Conservation (phyloP, 1,140 invertebrate species). For the Trichomalopsis sarcophagae region DNA sequence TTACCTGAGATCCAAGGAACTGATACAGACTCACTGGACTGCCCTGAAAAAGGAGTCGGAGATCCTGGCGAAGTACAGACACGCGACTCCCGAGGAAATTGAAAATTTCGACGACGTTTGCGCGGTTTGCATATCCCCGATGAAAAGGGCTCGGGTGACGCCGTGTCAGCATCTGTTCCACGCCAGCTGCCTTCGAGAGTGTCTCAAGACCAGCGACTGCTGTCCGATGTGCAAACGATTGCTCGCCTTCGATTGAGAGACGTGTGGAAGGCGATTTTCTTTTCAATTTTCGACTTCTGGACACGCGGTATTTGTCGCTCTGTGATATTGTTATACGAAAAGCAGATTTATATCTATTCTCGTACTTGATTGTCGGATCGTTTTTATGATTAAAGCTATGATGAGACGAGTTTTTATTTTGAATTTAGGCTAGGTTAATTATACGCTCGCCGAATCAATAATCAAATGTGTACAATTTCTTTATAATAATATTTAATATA, state of each 20-base stretch:
- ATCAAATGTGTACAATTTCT: background rate
- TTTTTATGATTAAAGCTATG: slow-evolving; percentile 15
- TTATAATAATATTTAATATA: slow-evolving; percentile 24
- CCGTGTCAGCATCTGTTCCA: slow-evolving; percentile 87
- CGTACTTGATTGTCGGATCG: slow-evolving; percentile 1
- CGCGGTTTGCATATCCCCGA: slow-evolving; percentile 82
- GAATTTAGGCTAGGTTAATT: background rate
- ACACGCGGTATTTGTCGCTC: background rate
- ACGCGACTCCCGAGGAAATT: slow-evolving; percentile 80
- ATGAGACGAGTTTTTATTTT: background rate
- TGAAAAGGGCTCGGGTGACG: slow-evolving; percentile 82
- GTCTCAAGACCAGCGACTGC: slow-evolving; percentile 80
- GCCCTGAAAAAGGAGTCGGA: slow-evolving; percentile 78
- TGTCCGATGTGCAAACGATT: slow-evolving; percentile 84
- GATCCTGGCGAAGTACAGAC: slow-evolving; percentile 79
- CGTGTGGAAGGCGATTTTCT: background rate
- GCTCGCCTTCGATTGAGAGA: slow-evolving; percentile 68
- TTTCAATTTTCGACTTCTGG: background rate
- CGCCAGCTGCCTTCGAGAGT: slow-evolving; percentile 82
- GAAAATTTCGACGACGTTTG: slow-evolving; percentile 84
- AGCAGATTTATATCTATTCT: background rate
- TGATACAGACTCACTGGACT: slow-evolving; percentile 75
- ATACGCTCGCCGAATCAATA: background rate
- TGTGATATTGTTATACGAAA: background rate
- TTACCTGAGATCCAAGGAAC: slow-evolving; percentile 80